Evolutionary conservation across 2,797 vertebrate genomes (phyloP), one percentile per base, ranked within the genome.

Genomic region (Phrynocephalus guinanensis): DNA sequence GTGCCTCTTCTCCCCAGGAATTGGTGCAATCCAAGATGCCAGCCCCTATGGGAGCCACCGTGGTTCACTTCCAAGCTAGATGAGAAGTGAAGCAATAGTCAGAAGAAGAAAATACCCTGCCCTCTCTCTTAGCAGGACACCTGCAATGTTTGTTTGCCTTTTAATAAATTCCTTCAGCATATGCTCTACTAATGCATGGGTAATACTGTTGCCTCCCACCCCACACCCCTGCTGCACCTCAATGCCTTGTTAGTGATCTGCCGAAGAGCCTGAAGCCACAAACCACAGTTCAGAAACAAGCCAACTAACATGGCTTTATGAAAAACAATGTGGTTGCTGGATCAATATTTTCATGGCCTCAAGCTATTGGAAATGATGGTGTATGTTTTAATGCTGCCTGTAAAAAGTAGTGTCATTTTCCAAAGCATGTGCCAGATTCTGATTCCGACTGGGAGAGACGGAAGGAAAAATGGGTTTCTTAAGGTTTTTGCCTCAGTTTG

Each of bases 311-410:
- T 56, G 87, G 50, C 33, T 87, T 91, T 91, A 92, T 91, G 91
- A 92, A 90, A 93, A 95, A 93, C 81, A 91, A 83, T 91, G 91
- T 92, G 92, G 83, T 1, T 90, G 87, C 92, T 92, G 91, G 95
- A 88, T 92, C 95, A 93, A 88, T 94, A 95, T 91, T 93, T 93
- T 91, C 82, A 92, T 94, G 78, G 93, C 94, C 92, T 94, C 77
- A 8, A 56, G 94, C 81, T 91, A 91, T 79, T 72, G 91, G 77
- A 93, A 95, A 94, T 91, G 72, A 83, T 90, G 91, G 86, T 80
- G 83, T 63, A 88, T 79, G 22, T 83, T 73, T 92, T 86, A 92
- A 87, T 92, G 83, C 81, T 91, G 85, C 83, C 81, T 87, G 91
- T 92, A 85, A 63, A 91, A 79, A 86, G 80, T 88, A 86, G 86